Evolutionary conservation across 2,113 vertebrate species (phyloP).

Genomic region (Maccullochella peelii): DNA sequence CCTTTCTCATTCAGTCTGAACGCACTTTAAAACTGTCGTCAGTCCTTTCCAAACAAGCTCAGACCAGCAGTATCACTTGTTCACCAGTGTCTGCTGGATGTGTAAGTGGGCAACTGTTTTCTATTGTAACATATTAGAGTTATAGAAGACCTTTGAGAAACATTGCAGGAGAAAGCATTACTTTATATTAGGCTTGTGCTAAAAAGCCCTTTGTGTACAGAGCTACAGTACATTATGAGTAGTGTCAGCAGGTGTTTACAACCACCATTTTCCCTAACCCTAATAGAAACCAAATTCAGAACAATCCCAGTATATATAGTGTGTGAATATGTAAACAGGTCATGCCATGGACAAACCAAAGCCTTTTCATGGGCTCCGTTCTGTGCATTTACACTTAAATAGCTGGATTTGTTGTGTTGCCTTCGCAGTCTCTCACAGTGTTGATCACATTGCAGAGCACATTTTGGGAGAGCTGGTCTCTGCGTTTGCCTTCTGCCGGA

Average conservation of each 20-base stretch:
- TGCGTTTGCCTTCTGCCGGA: conserved; percentile 89
- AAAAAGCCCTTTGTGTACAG: conserved; percentile 24
- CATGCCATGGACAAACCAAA: not conserved
- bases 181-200: not conserved
- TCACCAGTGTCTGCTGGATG: no score
- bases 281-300: not conserved
- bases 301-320: not conserved
- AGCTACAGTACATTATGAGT: not conserved
- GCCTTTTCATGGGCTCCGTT: not conserved
- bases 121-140: no score
- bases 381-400: not conserved
- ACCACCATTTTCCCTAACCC: no score
- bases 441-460: conserved; percentile 87
- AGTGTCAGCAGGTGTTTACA: conserved; percentile 1
- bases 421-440: not conserved
- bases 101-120: no score
- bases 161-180: not conserved
- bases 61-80: no score
- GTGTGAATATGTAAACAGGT: conserved; percentile 15
- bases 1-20: no score
- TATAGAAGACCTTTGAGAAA: no score
- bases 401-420: not conserved
- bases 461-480: conserved; percentile 83
- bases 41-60: no score
- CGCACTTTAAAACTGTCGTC: no score